A percentile compares a stretch with the other conserved stretches of the same genome.
Evolutionary conservation across 2,888 invertebrate species (phyloP).

Genomic region (Baccha elongata): DNA sequence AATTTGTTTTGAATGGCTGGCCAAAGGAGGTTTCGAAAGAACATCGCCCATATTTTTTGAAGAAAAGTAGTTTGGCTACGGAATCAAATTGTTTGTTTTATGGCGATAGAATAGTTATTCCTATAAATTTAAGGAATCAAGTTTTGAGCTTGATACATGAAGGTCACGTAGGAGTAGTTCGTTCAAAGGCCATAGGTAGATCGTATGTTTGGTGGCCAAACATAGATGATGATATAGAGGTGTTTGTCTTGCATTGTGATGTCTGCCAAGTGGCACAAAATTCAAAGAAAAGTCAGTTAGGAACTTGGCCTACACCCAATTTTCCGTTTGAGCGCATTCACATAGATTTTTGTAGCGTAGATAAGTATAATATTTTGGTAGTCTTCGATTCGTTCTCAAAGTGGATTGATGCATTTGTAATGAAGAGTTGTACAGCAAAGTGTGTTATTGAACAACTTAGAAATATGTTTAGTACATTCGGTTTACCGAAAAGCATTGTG

Average conservation of each 20-base stretch:
- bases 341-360: conserved; percentile 56
- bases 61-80: conserved; percentile 25
- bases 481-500: conserved; percentile 2
- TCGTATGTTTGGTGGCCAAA: conserved; percentile 77
- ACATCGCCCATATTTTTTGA: conserved; percentile 42
- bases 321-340: conserved; percentile 71
- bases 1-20: conserved; percentile 43
- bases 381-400: conserved; percentile 5
- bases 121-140: conserved; percentile 44
- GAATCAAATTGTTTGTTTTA: conserved; percentile 59
- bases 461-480: conserved; percentile 13
- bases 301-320: conserved; percentile 23
- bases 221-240: conserved; percentile 76
- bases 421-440: conserved; percentile 1
- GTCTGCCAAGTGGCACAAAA: conserved; percentile 29
- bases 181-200: conserved; percentile 76
- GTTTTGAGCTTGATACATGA: conserved; percentile 73
- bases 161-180: conserved; percentile 76
- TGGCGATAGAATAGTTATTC: conserved; percentile 67
- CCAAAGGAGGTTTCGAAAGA: conserved; percentile 8
- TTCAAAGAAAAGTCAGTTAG: background rate
- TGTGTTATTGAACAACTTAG: conserved; percentile 8
- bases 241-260: conserved; percentile 67
- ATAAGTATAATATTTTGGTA: background rate
- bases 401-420: conserved; percentile 19